Percentiles rank a stretch among this genome's conserved stretches.
Conservation (phyloP, 2,797 vertebrate genomes). For the Neosilurus hyrtlii region DNA sequence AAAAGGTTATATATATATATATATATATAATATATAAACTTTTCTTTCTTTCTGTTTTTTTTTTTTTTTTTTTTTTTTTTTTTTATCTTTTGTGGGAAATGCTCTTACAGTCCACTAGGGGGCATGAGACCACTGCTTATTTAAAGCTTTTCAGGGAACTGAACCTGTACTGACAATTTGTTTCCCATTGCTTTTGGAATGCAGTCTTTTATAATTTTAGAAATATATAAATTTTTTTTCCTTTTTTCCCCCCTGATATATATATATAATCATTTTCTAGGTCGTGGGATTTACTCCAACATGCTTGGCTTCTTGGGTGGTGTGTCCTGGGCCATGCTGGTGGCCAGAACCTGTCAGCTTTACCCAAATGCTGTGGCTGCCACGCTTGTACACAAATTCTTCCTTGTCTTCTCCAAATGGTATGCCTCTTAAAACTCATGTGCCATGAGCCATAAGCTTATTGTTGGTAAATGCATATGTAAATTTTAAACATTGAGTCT, state of each 20-base stretch:
- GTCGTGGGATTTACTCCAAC: constrained; percentile 99
- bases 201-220: too few species aligned
- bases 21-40: too few species aligned
- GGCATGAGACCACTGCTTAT: constrained; percentile 5
- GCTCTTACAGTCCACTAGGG: constrained; percentile 21
- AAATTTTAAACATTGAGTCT: not conserved
- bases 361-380: constrained; percentile 98
- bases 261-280: constrained; percentile 71
- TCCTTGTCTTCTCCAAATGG: constrained; percentile 99
- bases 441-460: not conserved
- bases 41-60: too few species aligned
- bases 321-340: constrained; percentile 99
- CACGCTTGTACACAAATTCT: constrained; percentile 99
- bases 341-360: constrained; percentile 98
- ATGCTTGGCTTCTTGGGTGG: constrained; percentile 98
- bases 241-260: too few species aligned
- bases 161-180: not conserved
- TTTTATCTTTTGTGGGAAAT: not conserved
- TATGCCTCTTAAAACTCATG: constrained; percentile 64
- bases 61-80: too few species aligned
- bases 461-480: too few species aligned
- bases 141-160: not conserved
- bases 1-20: too few species aligned
- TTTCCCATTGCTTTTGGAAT: not conserved
- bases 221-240: too few species aligned